These are phyloP conservation scores for Isichthys henryi DNA, from an alignment of 2,113 vertebrate genomes.

Conservation along the genomic window DNA sequence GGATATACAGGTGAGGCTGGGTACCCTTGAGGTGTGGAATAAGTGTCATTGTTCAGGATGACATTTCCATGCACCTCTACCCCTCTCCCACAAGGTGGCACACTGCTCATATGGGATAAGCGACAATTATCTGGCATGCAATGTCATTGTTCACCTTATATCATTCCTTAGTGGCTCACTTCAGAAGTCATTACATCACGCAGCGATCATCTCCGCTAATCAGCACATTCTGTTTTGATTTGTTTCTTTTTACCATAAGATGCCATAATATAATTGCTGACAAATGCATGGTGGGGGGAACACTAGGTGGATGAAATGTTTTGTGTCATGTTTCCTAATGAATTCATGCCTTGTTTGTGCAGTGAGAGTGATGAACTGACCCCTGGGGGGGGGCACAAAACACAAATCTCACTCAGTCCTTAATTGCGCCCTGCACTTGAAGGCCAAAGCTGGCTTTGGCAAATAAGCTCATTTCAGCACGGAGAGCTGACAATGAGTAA, in stretches of 20 bases:
- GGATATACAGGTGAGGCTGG: not conserved
- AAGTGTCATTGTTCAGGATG: not conserved
- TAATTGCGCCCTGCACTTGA: slow-evolving; percentile 19
- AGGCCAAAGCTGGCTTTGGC: slow-evolving; percentile 19
- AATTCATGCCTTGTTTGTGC: slow-evolving; percentile 8
- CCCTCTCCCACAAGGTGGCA: slow-evolving; percentile 42
- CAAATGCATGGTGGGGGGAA: slow-evolving; percentile 9
- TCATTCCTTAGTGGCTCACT: not conserved
- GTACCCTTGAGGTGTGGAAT: not conserved
- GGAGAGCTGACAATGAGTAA: slow-evolving; percentile 23
- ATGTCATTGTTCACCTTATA: not conserved
- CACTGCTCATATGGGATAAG: slow-evolving; percentile 9
- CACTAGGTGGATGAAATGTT: slow-evolving; percentile 3
- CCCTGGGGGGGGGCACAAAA: slow-evolving; percentile 8
- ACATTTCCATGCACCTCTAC: slow-evolving; percentile 8
- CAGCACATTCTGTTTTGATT: not conserved
- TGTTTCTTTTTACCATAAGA: slow-evolving; percentile 2
- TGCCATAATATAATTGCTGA: not conserved
- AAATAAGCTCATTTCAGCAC: slow-evolving; percentile 27
- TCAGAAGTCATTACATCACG: slow-evolving; percentile 12
- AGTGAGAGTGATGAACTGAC: slow-evolving; percentile 6
- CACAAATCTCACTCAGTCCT: slow-evolving; percentile 21
- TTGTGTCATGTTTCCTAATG: slow-evolving; percentile 15
- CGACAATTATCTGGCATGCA: not conserved
- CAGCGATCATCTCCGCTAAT: slow-evolving; percentile 14